Evolutionary conservation across 92 coral and sea anemone genomes (phyloP), one percentile per base, ranked within the genome.

Genomic region (Scolanthus callimorphus): DNA sequence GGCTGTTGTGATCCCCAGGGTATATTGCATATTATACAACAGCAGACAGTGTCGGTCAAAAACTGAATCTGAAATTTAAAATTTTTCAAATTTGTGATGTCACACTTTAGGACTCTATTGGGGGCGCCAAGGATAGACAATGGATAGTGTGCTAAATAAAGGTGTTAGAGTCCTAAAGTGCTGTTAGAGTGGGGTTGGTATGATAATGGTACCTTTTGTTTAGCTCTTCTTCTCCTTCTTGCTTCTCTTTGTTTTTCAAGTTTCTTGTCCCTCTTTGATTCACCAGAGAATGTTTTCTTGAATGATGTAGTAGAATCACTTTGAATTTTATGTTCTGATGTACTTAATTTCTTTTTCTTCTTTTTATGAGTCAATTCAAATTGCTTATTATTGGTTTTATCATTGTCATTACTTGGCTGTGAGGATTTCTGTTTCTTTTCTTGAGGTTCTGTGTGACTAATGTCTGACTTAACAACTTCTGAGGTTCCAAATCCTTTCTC

Each of bases 171-270:
- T 34, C 9, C 43, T 34, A 6, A 6, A 6, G 15, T 34, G 6
- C 9, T 34, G 15, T 34, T 34, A 34, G 15, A 15, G 43, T 34
- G 43, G n/a, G n/a, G n/a, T n/a, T n/a, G n/a, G n/a, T n/a, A n/a
- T n/a, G n/a, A n/a, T n/a, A n/a, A n/a, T n/a, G n/a, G 1, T 63
- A 91, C 97, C 85, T 91, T 87, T 60, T 78, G 67, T 54, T 91
- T 91, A n/a, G 81, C 74, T 57, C 97, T 88, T 21, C 97, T 59
- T 65, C 60, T 60, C 47, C 91, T 83, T 38, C 97, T 84, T 50
- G 97, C 97, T 66, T 91, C 96, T 31, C 51, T 78, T 27, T 62
- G 79, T 70, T 68, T 82, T 25, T 82, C 95, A 52, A 64, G 76
- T 39, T 41, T 69, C 30, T 57, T 63, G 24, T 37, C 65, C 39